Base-by-base conservation (phyloP, 1,140 invertebrate species). In the Lepidotrigona ventralis region DNA sequence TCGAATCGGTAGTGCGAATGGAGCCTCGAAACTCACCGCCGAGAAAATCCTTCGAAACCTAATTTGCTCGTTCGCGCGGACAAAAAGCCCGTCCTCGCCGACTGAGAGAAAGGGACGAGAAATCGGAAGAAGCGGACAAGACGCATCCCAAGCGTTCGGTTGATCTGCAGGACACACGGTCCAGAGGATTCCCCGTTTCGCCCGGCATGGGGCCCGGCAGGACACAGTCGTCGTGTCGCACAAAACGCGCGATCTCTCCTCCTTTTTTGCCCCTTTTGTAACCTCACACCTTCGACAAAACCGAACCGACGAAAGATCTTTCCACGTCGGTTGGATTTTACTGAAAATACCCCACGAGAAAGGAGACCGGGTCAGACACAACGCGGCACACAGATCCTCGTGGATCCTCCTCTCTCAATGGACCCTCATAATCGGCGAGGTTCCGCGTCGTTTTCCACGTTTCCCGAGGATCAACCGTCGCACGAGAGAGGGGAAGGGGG, bases 221-320 rank as follows among this genome's bases (percentile, higher is more conserved):
- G 71, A 90, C 85, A 81, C 26, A n/a, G 56, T 17, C 73, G 54
- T 53, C 72, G 51, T 46, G 29, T 80, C 56, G 23, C 60, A 87
- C 74, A 91, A 93, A 92, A 93, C 88, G 89, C 87, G 79, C 66
- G 90, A 92, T 91, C 89, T 89, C 56, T 19, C 87, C 87, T 89
- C 83, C 80, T 73, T 83, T 89, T 81, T 46, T 46, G 39, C 88
- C 80, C 2, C 82, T 23, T 93, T 94, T 94, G 93, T 93, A 93
- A 92, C 80, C 90, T 93, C 92, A 92, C 93, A 94, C 93, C 93
- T 93, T 60, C 75, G 76, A 92, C 90, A 92, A 93, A 92, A 92
- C 82, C 85, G 76, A 89, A 83, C 86, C 80, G 79, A 84, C 85
- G 86, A 90, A 89, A 90, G 89, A 82, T 92, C 91, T 87, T 85